Conservation (phyloP, 2,888 invertebrate species). For the Salticus scenicus region DNA sequence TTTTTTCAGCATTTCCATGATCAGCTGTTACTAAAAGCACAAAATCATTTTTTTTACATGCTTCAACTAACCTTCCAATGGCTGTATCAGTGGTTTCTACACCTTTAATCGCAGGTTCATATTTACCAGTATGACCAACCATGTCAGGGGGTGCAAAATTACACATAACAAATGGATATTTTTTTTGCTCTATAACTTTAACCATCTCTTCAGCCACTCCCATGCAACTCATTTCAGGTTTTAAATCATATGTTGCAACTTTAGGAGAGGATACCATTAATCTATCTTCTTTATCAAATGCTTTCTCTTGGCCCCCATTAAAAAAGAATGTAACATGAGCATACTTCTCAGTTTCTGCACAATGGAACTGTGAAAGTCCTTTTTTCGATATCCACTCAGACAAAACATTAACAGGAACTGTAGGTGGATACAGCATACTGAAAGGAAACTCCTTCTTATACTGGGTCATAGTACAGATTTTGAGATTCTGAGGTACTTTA, state of each 20-base stretch:
- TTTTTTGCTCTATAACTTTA: slow-evolving; percentile 74
- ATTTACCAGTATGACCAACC: slow-evolving; percentile 77
- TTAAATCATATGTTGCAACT: slow-evolving; percentile 77
- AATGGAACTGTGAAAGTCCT: slow-evolving; percentile 76
- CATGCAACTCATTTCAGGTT: slow-evolving; percentile 76
- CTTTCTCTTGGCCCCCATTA: slow-evolving; percentile 77
- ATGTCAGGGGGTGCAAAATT: slow-evolving; percentile 78
- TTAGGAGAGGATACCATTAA: slow-evolving; percentile 77
- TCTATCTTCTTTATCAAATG: slow-evolving; percentile 76
- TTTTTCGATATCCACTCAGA: slow-evolving; percentile 76
- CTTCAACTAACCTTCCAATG: slow-evolving; percentile 76
- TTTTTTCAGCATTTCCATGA: slow-evolving; percentile 77
- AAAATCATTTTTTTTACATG: slow-evolving; percentile 74
- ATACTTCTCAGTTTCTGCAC: slow-evolving; percentile 77
- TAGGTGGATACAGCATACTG: slow-evolving; percentile 76
- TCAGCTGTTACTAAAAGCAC: slow-evolving; percentile 75
- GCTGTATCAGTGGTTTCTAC: slow-evolving; percentile 74
- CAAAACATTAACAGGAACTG: slow-evolving; percentile 76
- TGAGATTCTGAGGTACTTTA: slow-evolving; percentile 72
- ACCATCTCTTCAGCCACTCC: slow-evolving; percentile 76
- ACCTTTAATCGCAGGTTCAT: slow-evolving; percentile 75
- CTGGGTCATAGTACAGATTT: slow-evolving; percentile 76
- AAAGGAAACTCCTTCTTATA: slow-evolving; percentile 77
- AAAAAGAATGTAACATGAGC: slow-evolving; percentile 78
- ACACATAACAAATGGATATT: slow-evolving; percentile 77